Conservation (phyloP, 2,113 vertebrate genomes). For the Pitta sordida region DNA sequence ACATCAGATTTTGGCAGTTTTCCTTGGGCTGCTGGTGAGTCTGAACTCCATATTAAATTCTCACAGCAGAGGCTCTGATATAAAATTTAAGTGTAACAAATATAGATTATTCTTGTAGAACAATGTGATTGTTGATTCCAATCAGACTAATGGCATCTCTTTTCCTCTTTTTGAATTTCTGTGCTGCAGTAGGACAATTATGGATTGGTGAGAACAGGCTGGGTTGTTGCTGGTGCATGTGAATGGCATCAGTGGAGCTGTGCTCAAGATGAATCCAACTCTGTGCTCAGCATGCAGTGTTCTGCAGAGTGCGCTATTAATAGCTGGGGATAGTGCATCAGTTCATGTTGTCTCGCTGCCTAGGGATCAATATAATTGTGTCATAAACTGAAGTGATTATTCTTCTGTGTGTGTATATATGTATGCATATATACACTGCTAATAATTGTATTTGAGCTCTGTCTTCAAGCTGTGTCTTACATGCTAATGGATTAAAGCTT, state of each 20-base stretch:
- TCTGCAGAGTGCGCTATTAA: background rate
- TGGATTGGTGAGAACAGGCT: background rate
- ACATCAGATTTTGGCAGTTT: constrained; percentile 4
- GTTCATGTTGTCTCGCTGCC: background rate
- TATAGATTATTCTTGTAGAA: background rate
- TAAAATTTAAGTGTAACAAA: background rate
- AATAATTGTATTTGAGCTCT: background rate
- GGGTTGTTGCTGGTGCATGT: background rate
- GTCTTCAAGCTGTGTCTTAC: background rate
- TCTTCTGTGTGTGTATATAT: background rate
- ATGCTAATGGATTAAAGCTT: background rate
- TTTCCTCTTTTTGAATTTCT: background rate
- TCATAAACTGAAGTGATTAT: background rate
- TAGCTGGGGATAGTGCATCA: background rate
- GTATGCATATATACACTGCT: background rate
- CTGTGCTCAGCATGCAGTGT: background rate
- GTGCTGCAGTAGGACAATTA: background rate
- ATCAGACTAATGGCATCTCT: background rate
- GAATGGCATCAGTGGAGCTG: background rate
- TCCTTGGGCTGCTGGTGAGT: background rate
- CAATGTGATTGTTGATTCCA: background rate
- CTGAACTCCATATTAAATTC: background rate
- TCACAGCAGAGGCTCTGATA: background rate
- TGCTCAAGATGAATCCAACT: background rate
- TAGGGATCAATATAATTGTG: background rate